phyloP scores from a whole-genome alignment of 2,797 vertebrate species.

The Telmatherina bonti region DNA sequence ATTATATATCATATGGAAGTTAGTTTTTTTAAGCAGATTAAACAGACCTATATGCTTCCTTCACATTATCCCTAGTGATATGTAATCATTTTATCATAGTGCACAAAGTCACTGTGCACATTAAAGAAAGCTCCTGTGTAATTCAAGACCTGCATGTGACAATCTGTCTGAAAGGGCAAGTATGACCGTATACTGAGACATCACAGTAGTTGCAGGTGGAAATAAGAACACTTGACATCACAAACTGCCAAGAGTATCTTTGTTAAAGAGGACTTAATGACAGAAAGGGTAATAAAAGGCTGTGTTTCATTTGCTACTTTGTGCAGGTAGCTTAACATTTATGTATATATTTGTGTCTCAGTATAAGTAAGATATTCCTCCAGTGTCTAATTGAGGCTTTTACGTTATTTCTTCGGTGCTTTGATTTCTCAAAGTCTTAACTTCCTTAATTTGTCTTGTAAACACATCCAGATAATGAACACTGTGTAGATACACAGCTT shows the following conservation, averaged over 20 bases:
- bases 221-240: neutral
- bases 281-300: neutral
- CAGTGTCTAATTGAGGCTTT: slow-evolving; percentile 35
- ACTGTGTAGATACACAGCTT: slow-evolving; percentile 62
- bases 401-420: slow-evolving; percentile 38
- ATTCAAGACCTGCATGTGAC: neutral
- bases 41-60: too few relatives aligned
- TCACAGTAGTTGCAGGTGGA: neutral
- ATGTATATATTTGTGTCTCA: neutral
- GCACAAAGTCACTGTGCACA: too few relatives aligned
- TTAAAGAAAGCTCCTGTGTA: too few relatives aligned
- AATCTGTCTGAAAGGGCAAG: neutral
- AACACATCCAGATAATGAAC: slow-evolving; percentile 63
- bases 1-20: too few relatives aligned
- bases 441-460: slow-evolving; percentile 62
- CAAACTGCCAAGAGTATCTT: neutral
- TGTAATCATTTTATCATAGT: too few relatives aligned
- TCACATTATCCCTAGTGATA: too few relatives aligned
- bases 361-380: slow-evolving; percentile 4
- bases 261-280: neutral
- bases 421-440: slow-evolving; percentile 49
- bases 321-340: neutral
- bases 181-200: neutral
- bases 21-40: too few relatives aligned
- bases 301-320: neutral